A percentile compares a stretch with the other conserved stretches of the same genome.
phyloP scores from a whole-genome alignment of 2,113 vertebrate species.

The Parus major region DNA sequence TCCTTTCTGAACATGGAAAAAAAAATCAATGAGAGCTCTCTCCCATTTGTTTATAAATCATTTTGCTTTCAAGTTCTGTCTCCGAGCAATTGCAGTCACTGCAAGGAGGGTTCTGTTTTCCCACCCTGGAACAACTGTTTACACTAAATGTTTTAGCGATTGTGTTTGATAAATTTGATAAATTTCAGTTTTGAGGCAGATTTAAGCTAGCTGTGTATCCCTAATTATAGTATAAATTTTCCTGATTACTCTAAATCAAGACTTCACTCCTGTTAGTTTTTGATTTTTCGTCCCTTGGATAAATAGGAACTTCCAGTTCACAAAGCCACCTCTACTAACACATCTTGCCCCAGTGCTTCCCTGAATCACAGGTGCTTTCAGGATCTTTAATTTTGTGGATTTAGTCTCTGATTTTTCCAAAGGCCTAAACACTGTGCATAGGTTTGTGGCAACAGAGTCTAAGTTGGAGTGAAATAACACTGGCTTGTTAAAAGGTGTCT shows the following conservation, averaged over 20 bases:
- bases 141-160: neutral
- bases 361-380: neutral
- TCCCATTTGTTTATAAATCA: slow-evolving; percentile 3
- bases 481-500: accelerated
- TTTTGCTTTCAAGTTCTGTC: slow-evolving; percentile 18
- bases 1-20: neutral
- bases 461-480: accelerated
- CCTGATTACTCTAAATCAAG: neutral
- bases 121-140: neutral
- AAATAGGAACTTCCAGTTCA: accelerated
- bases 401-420: neutral
- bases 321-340: neutral
- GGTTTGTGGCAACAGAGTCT: neutral
- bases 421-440: accelerated
- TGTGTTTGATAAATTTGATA: neutral
- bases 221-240: neutral
- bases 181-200: neutral
- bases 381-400: neutral
- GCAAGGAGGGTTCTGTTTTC: neutral
- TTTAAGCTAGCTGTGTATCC: neutral
- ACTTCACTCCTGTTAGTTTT: neutral
- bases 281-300: neutral
- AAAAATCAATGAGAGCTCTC: slow-evolving; percentile 7
- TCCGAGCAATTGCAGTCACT: neutral
- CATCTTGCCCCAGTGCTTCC: neutral